These are phyloP conservation scores for Varanus komodoensis DNA, from an alignment of 2,113 vertebrate genomes.

Conservation along the genomic window DNA sequence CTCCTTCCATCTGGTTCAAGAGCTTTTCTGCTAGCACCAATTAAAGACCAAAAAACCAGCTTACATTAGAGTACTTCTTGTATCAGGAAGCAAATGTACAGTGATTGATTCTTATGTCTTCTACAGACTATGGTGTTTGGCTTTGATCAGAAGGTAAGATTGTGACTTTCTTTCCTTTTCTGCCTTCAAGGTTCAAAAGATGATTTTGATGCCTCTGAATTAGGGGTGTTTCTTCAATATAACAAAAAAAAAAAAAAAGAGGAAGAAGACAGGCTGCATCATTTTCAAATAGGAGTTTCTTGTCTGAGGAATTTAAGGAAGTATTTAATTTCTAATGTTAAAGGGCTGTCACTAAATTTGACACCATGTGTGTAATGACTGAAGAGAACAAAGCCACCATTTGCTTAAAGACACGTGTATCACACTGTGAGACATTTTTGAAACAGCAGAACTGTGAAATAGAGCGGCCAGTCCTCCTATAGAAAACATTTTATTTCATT, in stretches of 20 bases:
- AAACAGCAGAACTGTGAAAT: neutral
- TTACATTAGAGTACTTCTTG: constrained; percentile 14
- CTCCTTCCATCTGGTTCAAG: constrained; percentile 29
- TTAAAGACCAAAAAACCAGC: constrained; percentile 36
- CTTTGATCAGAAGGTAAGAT: constrained; percentile 29
- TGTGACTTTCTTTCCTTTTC: constrained; percentile 46
- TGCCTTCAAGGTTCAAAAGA: constrained; percentile 34
- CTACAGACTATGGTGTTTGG: constrained; percentile 25
- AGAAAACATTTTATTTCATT: neutral
- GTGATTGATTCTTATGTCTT: constrained; percentile 27
- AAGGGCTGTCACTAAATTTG: constrained; percentile 37
- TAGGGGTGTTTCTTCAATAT: constrained; percentile 48
- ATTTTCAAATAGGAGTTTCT: constrained; percentile 46
- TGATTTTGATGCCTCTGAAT: constrained; percentile 64
- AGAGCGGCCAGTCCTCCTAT: neutral
- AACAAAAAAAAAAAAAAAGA: constrained; percentile 44
- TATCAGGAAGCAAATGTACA: constrained; percentile 43
- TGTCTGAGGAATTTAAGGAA: constrained; percentile 27
- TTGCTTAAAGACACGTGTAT: constrained; percentile 19
- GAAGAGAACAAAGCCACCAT: constrained; percentile 28
- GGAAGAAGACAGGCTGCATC: neutral
- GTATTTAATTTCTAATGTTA: constrained; percentile 35
- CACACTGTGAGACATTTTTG: neutral
- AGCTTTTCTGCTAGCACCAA: constrained; percentile 6
- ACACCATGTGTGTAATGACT: constrained; percentile 18